phyloP scores from a whole-genome alignment of 2,888 invertebrate genomes.

The Nemoura dubitans region DNA sequence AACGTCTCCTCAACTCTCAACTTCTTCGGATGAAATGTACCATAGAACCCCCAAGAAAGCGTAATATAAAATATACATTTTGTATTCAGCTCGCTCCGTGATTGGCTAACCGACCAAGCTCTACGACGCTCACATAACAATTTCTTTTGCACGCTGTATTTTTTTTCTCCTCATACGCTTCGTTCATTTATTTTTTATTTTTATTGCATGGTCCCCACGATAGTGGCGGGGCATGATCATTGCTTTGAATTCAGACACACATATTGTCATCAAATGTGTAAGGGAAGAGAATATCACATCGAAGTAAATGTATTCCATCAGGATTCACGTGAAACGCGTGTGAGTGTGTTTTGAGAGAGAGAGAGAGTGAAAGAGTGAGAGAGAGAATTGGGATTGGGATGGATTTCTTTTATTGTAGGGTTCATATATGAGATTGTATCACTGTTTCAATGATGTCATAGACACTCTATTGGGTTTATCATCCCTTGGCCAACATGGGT shows the following conservation, averaged over 20 bases:
- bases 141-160: neutral
- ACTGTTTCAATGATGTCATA: constrained; percentile 25
- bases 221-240: neutral
- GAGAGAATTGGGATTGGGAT: neutral
- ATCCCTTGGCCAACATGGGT: neutral
- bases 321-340: too few relatives aligned
- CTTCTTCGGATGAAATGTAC: too few relatives aligned
- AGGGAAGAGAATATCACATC: neutral
- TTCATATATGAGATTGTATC: constrained; percentile 33
- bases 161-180: neutral
- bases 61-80: constrained; percentile 10
- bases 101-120: constrained; percentile 20
- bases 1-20: too few relatives aligned
- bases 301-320: constrained; percentile 37
- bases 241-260: constrained; percentile 28
- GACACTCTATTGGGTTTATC: neutral
- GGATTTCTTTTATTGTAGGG: constrained; percentile 40
- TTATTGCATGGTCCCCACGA: neutral
- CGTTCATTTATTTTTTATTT: constrained; percentile 42
- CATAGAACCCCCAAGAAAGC: neutral
- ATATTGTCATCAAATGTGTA: constrained; percentile 23
- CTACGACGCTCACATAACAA: constrained; percentile 22
- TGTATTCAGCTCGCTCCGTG: constrained; percentile 19
- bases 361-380: neutral
- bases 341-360: too few relatives aligned